Conservation (phyloP, 2,797 vertebrate genomes). For the Scyliorhinus canicula region DNA sequence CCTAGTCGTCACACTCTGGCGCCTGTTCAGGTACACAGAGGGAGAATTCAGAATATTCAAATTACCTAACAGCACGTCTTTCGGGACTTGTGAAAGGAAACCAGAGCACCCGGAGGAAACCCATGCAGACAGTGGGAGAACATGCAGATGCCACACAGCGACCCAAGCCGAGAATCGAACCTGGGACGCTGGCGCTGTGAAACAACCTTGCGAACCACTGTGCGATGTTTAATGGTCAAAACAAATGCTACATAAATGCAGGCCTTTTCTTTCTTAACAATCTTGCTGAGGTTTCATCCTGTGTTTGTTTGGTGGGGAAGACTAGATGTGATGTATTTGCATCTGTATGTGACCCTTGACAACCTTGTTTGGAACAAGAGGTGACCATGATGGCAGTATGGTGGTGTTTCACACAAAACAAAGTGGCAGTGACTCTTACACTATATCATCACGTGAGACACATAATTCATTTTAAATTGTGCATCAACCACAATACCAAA, state of each 20-base stretch:
- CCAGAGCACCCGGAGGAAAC: too few species aligned
- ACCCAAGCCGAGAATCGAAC: too few species aligned
- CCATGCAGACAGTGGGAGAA: too few species aligned
- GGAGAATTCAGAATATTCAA: too few species aligned
- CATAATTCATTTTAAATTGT: neutral
- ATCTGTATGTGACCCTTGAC: neutral
- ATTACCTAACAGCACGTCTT: too few species aligned
- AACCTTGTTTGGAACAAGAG: neutral
- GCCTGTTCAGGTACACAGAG: too few species aligned
- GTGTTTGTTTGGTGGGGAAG: neutral
- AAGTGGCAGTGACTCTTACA: neutral
- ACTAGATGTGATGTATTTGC: neutral
- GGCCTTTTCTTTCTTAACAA: neutral
- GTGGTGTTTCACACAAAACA: neutral
- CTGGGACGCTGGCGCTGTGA: too few species aligned
- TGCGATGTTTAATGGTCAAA: too few species aligned
- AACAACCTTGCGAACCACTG: too few species aligned
- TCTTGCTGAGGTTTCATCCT: neutral
- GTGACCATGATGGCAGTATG: neutral
- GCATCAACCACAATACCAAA: neutral
- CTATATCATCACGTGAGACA: neutral
- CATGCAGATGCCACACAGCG: too few species aligned
- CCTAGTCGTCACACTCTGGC: too few species aligned
- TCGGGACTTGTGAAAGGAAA: too few species aligned
- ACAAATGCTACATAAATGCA: neutral